Conservation (phyloP, 2,113 vertebrate genomes). For the Apaloderma vittatum region DNA sequence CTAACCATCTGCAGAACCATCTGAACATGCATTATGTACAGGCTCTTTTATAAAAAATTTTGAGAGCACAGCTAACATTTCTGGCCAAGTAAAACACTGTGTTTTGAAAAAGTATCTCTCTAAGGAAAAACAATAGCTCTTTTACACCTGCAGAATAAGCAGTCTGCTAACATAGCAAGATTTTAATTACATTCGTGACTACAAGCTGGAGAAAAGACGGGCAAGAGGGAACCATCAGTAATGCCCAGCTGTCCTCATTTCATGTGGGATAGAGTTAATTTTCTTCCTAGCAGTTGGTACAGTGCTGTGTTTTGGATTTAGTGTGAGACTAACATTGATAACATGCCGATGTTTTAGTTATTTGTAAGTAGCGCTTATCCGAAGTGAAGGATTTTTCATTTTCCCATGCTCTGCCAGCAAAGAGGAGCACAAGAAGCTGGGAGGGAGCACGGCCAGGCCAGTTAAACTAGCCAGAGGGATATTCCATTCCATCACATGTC, state of each 20-base stretch:
- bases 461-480: no score
- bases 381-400: not conserved
- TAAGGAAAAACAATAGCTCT: not conserved
- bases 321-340: not conserved
- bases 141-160: not conserved
- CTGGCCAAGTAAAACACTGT: not conserved
- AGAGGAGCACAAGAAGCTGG: no score
- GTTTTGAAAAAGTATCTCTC: not conserved
- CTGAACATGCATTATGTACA: not conserved
- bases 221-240: not conserved
- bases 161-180: not conserved
- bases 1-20: not conserved
- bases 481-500: no score
- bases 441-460: no score
- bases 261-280: not conserved
- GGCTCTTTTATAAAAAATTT: not conserved
- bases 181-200: not conserved
- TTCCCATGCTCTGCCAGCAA: not conserved
- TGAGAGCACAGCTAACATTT: not conserved
- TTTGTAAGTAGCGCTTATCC: not conserved
- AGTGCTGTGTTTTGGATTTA: not conserved
- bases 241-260: not conserved
- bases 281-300: not conserved
- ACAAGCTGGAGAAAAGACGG: not conserved
- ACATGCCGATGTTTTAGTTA: not conserved